Conservation (phyloP, 2,888 invertebrate species). For the Germaria angustata region DNA sequence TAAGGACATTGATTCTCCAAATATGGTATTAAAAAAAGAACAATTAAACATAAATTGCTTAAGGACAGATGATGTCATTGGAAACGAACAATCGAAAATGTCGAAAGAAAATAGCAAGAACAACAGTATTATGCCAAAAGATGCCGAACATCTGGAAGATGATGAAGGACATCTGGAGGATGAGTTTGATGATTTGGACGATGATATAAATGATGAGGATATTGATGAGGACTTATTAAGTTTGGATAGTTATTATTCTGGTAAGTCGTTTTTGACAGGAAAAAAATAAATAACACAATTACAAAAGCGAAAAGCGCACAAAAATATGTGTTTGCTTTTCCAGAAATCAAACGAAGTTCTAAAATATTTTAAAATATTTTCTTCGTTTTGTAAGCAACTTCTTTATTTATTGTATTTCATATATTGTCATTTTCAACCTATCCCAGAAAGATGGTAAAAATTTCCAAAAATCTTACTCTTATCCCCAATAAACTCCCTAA, state of each 20-base stretch:
- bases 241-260: conserved; percentile 79
- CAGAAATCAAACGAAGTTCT: too few species aligned
- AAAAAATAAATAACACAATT: too few species aligned
- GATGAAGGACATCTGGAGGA: conserved; percentile 64
- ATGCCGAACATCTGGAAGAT: background rate
- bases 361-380: too few species aligned
- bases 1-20: background rate
- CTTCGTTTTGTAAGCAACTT: too few species aligned
- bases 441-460: too few species aligned
- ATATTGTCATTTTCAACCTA: too few species aligned
- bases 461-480: too few species aligned
- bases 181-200: conserved; percentile 64
- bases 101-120: background rate
- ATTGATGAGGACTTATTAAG: conserved; percentile 78
- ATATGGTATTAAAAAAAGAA: conserved; percentile 4
- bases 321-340: too few species aligned
- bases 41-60: background rate
- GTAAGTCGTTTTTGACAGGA: conserved; percentile 75
- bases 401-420: too few species aligned
- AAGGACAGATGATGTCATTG: background rate
- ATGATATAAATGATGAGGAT: conserved; percentile 71
- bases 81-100: background rate
- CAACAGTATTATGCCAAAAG: background rate
- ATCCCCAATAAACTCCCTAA: too few species aligned
- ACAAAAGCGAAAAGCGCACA: too few species aligned